These are phyloP conservation scores for Hippasteria phrygiana DNA, from an alignment of 53 echinoderm and acorn worm species.

Conservation along the genomic window DNA sequence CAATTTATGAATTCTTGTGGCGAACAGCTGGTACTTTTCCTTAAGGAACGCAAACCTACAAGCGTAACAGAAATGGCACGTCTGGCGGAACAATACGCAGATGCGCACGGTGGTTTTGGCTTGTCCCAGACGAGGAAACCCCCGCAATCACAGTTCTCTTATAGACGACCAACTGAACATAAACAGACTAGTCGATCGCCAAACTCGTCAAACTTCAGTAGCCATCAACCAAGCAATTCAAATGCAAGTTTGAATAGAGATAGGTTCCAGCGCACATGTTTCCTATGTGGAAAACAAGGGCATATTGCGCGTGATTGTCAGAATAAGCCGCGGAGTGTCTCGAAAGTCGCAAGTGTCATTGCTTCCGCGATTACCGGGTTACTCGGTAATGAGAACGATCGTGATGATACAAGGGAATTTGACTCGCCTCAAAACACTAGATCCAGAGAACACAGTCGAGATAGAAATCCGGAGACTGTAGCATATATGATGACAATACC, in stretches of 20 bases:
- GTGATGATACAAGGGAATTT: background rate
- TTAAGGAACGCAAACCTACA: slow-evolving; percentile 46
- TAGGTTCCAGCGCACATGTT: background rate
- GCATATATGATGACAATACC: slow-evolving; percentile 4
- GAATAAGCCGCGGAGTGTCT: background rate
- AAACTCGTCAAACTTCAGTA: background rate
- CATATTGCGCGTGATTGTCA: slow-evolving; percentile 23
- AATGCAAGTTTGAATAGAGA: background rate
- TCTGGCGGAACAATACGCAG: slow-evolving; percentile 59
- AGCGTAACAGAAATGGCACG: background rate
- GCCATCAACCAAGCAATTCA: background rate
- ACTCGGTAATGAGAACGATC: background rate
- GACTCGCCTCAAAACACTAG: background rate
- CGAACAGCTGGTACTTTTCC: background rate
- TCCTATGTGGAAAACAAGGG: background rate
- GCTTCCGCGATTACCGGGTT: background rate
- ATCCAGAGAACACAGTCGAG: background rate
- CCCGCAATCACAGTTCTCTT: background rate
- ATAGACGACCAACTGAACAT: background rate
- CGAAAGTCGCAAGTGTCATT: background rate
- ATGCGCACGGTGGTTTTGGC: slow-evolving; percentile 3
- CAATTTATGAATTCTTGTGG: slow-evolving; percentile 42
- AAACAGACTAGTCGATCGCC: background rate
- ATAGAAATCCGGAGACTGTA: background rate
- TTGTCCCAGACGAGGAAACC: background rate